These are phyloP conservation scores for Tetragonula clypearis DNA, from an alignment of 1,140 invertebrate species.

Conservation along the genomic window DNA sequence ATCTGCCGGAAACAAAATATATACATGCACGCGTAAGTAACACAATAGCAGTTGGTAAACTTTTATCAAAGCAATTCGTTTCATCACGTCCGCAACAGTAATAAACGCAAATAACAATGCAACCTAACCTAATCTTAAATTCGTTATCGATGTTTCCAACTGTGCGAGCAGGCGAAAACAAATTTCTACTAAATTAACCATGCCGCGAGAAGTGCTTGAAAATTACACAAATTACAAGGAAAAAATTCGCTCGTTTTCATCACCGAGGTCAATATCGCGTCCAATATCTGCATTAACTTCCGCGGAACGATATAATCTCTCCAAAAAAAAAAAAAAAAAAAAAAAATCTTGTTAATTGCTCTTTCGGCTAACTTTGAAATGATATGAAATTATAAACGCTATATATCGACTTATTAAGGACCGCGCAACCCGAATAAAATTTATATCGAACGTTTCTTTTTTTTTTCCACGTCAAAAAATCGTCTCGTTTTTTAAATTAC, in stretches of 20 bases:
- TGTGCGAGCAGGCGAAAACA: background rate
- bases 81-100: background rate
- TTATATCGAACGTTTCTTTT: too few relatives aligned
- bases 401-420: too few relatives aligned
- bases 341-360: too few relatives aligned
- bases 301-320: background rate
- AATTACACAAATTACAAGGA: constrained; percentile 5
- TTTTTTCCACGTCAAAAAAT: too few relatives aligned
- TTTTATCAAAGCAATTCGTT: constrained; percentile 17
- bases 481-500: too few relatives aligned
- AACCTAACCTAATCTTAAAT: constrained; percentile 1
- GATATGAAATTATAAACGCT: too few relatives aligned
- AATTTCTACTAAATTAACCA: background rate
- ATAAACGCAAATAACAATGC: background rate
- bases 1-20: background rate
- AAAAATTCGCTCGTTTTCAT: background rate
- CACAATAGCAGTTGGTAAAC: constrained; percentile 1
- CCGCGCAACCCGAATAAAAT: too few relatives aligned
- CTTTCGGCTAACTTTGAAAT: too few relatives aligned
- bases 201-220: background rate
- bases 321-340: too few relatives aligned
- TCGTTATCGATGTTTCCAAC: constrained; percentile 19
- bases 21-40: background rate
- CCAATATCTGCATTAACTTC: background rate
- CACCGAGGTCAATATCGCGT: background rate